A percentile compares a stretch with the other conserved stretches of the same genome.
These are phyloP conservation scores for Platypus cylindrus DNA, from an alignment of 2,888 invertebrate species.

Conservation along the genomic window DNA sequence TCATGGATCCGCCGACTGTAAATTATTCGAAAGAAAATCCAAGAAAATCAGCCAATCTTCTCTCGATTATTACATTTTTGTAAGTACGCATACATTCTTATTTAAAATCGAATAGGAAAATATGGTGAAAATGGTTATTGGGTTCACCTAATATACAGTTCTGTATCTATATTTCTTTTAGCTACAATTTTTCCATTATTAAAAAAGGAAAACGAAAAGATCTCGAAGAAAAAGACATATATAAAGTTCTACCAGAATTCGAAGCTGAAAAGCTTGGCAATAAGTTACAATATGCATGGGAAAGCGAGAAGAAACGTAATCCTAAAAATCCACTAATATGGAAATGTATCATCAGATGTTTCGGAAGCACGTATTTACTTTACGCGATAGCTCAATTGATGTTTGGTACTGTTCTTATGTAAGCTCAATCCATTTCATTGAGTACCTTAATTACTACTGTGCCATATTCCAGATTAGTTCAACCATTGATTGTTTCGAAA, in stretches of 20 bases:
- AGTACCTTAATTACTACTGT: too few relatives aligned
- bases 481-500: slow-evolving; percentile 7
- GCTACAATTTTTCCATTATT: slow-evolving; percentile 8
- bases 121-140: neutral
- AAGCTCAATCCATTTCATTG: too few relatives aligned
- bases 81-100: slow-evolving; percentile 4
- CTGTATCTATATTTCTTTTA: too few relatives aligned
- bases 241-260: slow-evolving; percentile 7
- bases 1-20: too few relatives aligned
- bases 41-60: slow-evolving; percentile 6
- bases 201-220: slow-evolving; percentile 9
- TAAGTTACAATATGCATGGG: slow-evolving; percentile 7
- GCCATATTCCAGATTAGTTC: slow-evolving; percentile 6
- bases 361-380: slow-evolving; percentile 6
- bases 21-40: slow-evolving; percentile 9
- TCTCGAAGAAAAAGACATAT: slow-evolving; percentile 8
- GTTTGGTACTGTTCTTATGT: slow-evolving; percentile 8
- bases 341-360: slow-evolving; percentile 6
- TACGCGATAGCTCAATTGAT: slow-evolving; percentile 6
- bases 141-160: neutral
- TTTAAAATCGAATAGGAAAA: neutral
- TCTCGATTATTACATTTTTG: slow-evolving; percentile 10
- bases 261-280: slow-evolving; percentile 7
- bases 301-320: slow-evolving; percentile 1
- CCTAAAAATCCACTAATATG: slow-evolving; percentile 5